Evolutionary conservation across 2,113 vertebrate genomes (phyloP).

Genomic region (Callorhinus ursinus): DNA sequence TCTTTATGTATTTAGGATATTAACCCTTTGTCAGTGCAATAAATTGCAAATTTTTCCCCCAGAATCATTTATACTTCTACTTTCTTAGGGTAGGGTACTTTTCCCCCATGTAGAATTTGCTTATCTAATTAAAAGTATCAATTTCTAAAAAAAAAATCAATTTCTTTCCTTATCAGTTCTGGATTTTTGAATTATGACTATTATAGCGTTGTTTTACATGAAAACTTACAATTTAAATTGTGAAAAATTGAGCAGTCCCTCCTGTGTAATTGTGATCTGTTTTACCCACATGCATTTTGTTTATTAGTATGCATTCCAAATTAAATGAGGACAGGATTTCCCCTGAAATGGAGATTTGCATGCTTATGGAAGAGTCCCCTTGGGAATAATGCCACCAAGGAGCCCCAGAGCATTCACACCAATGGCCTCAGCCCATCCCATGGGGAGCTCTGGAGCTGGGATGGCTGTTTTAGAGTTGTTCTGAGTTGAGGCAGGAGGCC

Average conservation of each 20-base stretch:
- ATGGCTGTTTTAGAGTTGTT: background rate
- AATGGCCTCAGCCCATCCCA: background rate
- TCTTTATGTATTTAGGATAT: background rate
- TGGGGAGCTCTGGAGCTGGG: background rate
- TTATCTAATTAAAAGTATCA: background rate
- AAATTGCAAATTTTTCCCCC: background rate
- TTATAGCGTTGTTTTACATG: background rate
- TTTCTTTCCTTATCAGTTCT: background rate
- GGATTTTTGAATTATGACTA: background rate
- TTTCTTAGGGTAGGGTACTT: background rate
- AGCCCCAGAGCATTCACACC: background rate
- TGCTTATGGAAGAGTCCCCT: background rate
- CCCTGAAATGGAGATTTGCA: background rate
- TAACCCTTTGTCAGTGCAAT: background rate
- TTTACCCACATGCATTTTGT: background rate
- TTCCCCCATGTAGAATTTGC: background rate
- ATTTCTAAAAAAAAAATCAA: background rate
- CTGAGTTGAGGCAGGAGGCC: background rate
- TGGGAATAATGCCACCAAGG: background rate
- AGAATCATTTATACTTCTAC: background rate
- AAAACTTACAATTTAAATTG: background rate
- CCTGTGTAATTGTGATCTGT: background rate
- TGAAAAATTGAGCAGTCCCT: background rate
- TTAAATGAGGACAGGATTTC: background rate
- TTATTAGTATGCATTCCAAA: constrained; percentile 13